A percentile compares a stretch with the other conserved stretches of the same genome.
These are phyloP conservation scores for Antennarius striatus DNA, from an alignment of 2,113 vertebrate species.

Conservation along the genomic window DNA sequence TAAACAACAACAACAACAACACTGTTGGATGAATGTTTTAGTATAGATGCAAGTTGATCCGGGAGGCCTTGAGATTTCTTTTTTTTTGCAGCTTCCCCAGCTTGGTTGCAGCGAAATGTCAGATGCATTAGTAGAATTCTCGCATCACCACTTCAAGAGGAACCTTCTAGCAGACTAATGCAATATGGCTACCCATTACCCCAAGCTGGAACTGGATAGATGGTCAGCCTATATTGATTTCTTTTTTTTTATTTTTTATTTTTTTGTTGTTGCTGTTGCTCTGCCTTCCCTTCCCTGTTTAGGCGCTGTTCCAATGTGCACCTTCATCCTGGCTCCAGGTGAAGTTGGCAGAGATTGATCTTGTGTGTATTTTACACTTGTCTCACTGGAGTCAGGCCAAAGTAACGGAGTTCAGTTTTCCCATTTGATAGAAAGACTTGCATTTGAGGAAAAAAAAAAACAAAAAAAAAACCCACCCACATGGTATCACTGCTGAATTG, in stretches of 20 bases:
- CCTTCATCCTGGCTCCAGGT: constrained; percentile 64
- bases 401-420: constrained; percentile 56
- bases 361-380: constrained; percentile 61
- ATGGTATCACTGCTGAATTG: constrained; percentile 61
- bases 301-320: constrained; percentile 41
- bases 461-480: constrained; percentile 39
- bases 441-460: constrained; percentile 58
- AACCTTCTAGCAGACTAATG: constrained; percentile 71
- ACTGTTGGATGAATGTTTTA: constrained; percentile 10
- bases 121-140: constrained; percentile 75
- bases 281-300: constrained; percentile 19
- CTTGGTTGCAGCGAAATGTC: constrained; percentile 67
- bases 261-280: background rate
- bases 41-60: constrained; percentile 38
- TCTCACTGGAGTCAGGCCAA: constrained; percentile 60
- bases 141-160: constrained; percentile 74
- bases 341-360: constrained; percentile 66
- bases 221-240: constrained; percentile 73
- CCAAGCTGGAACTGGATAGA: constrained; percentile 63
- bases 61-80: constrained; percentile 37
- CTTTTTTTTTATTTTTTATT: background rate
- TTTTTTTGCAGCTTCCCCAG: constrained; percentile 44
- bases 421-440: constrained; percentile 61
- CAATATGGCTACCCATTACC: constrained; percentile 75
- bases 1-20: constrained; percentile 2